Evolutionary conservation across 2,113 vertebrate species (phyloP), one percentile per base, ranked within the genome.

Genomic region (Procavia capensis): DNA sequence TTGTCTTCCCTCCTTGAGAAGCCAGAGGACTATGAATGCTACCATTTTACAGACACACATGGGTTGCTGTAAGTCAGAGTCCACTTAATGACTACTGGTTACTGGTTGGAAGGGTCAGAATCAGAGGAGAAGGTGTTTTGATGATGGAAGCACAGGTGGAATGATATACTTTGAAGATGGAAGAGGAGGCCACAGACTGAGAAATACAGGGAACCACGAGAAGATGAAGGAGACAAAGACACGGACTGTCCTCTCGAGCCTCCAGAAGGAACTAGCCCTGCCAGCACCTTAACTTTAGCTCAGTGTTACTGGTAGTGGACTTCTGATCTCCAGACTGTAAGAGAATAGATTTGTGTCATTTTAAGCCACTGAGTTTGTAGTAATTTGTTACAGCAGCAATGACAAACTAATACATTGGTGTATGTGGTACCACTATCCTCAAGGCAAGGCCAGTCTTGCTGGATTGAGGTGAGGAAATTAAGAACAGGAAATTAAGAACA

Each of bases 291-390:
- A 43, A 83, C 24, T 63, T 93, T 39, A 74, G 72, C 39, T 9
- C 81, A 72, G 36, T 79, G 81, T 79, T 54, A 24, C 27, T 59
- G 34, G 47, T 84, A 16, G 81, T 87, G 76, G 61, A 81, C 70
- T 94, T 91, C 79, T 93, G 84, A 93, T 31, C 22, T 50, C 47
- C 79, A 88, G 86, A 63, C 17, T 50, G 1, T 41, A 45, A 61
- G 54, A 72, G 16, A 22, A n/a, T 66, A 39, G 20, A 45, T 88
- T 54, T 91, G 36, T 82, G 9, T 66, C 74, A 59, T 66, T 59
- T 82, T 29, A 66, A 16, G 20, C 29, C 36, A 57, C 9, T 10
- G 45, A 29, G 9, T 90, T 57, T 80, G 63, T 64, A 22, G 9
- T 36, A 31, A 74, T 68, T 80, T 63, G 27, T 88, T 81, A 41